Base-by-base conservation (phyloP, 1,140 invertebrate genomes). In the Lepidurus arcticus region DNA sequence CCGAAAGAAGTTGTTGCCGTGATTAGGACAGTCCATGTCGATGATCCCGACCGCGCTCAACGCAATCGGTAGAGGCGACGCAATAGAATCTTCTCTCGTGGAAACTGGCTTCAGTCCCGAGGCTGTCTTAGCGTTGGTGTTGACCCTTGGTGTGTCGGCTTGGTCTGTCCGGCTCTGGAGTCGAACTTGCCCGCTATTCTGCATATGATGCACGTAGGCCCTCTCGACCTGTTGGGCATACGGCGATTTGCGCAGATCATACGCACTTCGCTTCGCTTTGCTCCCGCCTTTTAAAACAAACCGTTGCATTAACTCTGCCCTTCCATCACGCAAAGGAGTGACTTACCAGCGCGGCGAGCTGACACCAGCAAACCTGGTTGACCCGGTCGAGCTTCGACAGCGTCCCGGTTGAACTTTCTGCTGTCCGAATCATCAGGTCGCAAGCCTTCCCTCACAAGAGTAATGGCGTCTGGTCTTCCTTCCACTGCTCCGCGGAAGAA, bases 1-100 rank as follows among this genome's bases (percentile, higher is more conserved):
- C 6, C 87, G 88, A 42, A 87, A 80, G 73, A 79, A 82, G 10
- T 83, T 83, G 21, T 80, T 79, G 5, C 83, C 83, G 44, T 77
- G 78, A 78, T 75, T 53, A 42, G 79, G 73, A 75, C 73, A 65
- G 44, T 43, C 76, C 79, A 24, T 78, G 44, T 65, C 53, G 53
- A 65, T 9, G 7, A 21, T 65, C 16, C 53, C 53, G 21, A 16
- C 53, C 21, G 53, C 21, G 53, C 53, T 65, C 53, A 65, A 65
- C 8, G 53, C 13, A 8, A 65, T 16, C 16, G 53, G 53, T 65
- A 65, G 3, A 34, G 34, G 34, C 34, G 34, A 34, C 21, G 53
- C 53, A 21, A 21, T 4, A 65, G 21, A 65, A 7, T n/a, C 13
- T 65, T 65, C 16, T 13, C 16, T n/a, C 53, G 53, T 16, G 21